Evolutionary conservation across 2,113 vertebrate genomes (phyloP).

Genomic region (Tricholaema leucomelas): DNA sequence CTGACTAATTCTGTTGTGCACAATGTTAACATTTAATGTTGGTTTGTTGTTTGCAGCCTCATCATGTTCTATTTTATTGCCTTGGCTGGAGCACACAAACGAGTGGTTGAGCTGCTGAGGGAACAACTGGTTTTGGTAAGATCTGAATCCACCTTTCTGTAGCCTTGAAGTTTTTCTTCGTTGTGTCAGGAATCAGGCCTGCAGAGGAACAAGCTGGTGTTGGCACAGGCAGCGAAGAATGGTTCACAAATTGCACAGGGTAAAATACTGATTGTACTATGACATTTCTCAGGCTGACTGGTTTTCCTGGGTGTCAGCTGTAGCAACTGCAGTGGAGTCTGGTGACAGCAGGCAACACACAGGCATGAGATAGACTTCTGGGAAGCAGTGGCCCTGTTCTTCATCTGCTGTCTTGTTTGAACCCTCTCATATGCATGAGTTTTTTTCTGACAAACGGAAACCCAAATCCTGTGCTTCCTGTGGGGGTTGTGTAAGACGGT

Average conservation of each 20-base stretch:
- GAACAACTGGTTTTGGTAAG: constrained; percentile 91
- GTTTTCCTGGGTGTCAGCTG: neutral
- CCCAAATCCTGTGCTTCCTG: neutral
- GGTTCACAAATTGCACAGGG: neutral
- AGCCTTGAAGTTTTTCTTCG: neutral
- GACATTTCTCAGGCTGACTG: neutral
- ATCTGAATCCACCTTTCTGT: neutral
- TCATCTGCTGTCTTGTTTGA: neutral
- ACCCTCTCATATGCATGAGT: accelerated
- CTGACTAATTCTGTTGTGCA: neutral
- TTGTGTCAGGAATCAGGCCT: neutral
- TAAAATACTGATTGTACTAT: neutral
- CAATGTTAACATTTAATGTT: neutral
- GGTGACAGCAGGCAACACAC: neutral
- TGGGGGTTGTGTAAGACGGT: no score
- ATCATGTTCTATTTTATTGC: constrained; percentile 93
- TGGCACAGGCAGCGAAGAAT: neutral
- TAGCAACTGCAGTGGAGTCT: neutral
- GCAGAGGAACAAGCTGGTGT: neutral
- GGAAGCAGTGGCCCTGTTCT: neutral
- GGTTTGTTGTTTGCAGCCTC: constrained; percentile 77
- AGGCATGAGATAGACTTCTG: neutral
- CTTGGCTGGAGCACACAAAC: constrained; percentile 90
- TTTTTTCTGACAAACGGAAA: neutral
- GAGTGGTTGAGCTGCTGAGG: constrained; percentile 84